Percentiles rank a stretch among this genome's conserved stretches.
Conservation (phyloP, 2,113 vertebrate genomes). For the Rutilus rutilus region DNA sequence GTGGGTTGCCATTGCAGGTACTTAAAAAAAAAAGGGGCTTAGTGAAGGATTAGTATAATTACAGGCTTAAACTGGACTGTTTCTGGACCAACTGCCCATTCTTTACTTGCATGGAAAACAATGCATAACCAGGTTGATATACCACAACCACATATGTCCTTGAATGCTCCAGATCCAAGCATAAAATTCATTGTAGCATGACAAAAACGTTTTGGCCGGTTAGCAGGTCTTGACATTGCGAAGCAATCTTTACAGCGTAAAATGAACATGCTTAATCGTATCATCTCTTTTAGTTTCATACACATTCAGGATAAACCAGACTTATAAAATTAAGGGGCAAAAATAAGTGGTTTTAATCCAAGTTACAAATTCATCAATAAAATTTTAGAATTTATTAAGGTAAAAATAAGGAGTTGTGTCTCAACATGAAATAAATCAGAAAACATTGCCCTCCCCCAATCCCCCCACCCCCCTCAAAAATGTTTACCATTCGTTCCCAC, state of each 20-base stretch:
- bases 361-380: constrained; percentile 62
- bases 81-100: neutral
- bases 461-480: constrained; percentile 51
- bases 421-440: constrained; percentile 67
- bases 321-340: neutral
- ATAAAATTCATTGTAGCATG: neutral
- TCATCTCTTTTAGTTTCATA: neutral
- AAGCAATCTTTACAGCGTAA: neutral
- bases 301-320: neutral
- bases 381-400: constrained; percentile 76
- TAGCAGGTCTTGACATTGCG: neutral
- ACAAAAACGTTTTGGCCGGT: neutral
- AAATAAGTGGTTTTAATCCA: constrained; percentile 18
- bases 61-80: constrained; percentile 17
- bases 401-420: constrained; percentile 71
- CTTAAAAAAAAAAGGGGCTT: neutral
- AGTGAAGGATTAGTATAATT: constrained; percentile 37
- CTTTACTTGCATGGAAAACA: constrained; percentile 5
- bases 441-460: constrained; percentile 28
- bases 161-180: neutral
- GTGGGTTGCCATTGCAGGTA: neutral
- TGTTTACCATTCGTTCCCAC: constrained; percentile 72
- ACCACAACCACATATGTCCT: neutral
- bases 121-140: neutral
- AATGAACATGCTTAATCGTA: neutral